A percentile compares a stretch with the other conserved stretches of the same genome.
phyloP scores from a whole-genome alignment of 2,797 vertebrate species.

The Steatocranus sp. region DNA sequence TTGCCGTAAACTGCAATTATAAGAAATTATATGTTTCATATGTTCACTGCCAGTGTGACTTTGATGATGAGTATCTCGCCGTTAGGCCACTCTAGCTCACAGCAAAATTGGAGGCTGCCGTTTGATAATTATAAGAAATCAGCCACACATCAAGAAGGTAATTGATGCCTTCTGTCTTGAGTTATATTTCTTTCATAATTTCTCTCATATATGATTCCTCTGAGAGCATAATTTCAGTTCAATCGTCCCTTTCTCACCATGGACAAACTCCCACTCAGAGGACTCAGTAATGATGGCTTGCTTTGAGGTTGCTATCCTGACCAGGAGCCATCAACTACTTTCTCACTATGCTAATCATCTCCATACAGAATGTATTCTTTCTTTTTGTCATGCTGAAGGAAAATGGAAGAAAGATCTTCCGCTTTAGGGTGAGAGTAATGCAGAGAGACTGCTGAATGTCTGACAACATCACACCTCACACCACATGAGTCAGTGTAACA shows the following conservation, averaged over 20 bases:
- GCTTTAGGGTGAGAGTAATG: background rate
- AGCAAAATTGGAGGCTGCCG: background rate
- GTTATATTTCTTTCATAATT: background rate
- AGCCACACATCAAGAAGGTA: background rate
- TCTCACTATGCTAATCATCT: constrained; percentile 4
- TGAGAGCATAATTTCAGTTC: background rate
- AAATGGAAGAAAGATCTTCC: background rate
- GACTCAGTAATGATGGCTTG: constrained; percentile 25
- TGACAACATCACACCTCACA: background rate
- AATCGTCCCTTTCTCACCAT: background rate
- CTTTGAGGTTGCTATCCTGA: constrained; percentile 37
- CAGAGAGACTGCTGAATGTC: background rate
- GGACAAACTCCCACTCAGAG: background rate
- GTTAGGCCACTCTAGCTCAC: background rate
- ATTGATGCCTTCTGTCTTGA: background rate
- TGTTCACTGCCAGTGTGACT: background rate
- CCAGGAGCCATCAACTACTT: constrained; percentile 1
- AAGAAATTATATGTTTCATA: background rate
- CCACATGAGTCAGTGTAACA: background rate
- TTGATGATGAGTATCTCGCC: background rate
- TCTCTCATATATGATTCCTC: background rate
- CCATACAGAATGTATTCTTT: background rate
- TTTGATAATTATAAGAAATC: constrained; percentile 20
- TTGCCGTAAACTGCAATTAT: background rate
- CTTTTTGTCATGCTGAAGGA: background rate